Percentiles rank a stretch among this genome's conserved stretches.
Conservation (phyloP, 2,113 vertebrate species). For the Mirza zaza region DNA sequence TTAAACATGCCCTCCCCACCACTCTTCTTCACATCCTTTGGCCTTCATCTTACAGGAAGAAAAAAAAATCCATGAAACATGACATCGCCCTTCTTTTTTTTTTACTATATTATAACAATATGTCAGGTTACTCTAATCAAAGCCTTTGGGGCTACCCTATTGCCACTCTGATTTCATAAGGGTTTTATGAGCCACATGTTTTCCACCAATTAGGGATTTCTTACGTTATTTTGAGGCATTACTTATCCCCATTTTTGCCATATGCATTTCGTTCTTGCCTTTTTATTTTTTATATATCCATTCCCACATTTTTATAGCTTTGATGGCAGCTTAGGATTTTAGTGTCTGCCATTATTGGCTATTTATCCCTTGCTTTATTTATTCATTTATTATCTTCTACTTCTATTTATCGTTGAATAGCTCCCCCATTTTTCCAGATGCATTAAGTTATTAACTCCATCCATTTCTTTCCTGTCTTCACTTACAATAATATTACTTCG, state of each 20-base stretch:
- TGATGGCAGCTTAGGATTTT: constrained; percentile 25
- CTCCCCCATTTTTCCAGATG: constrained; percentile 45
- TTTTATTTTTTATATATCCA: not conserved
- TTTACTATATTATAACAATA: not conserved
- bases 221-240: not conserved
- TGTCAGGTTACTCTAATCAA: not conserved
- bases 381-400: constrained; percentile 60
- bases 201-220: constrained; percentile 13
- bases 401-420: constrained; percentile 38
- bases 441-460: constrained; percentile 75
- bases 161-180: not conserved
- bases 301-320: constrained; percentile 15
- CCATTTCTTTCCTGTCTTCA: constrained; percentile 69
- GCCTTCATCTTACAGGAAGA: not conserved
- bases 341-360: constrained; percentile 23
- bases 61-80: not conserved
- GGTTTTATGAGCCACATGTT: not conserved
- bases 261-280: not conserved
- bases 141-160: not conserved
- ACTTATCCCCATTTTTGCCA: not conserved
- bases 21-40: not conserved
- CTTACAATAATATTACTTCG: constrained; percentile 52
- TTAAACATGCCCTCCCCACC: not conserved
- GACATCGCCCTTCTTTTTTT: not conserved
- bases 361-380: constrained; percentile 65